Conservation (phyloP, 2,113 vertebrate species). For the Amblyornis subalaris region DNA sequence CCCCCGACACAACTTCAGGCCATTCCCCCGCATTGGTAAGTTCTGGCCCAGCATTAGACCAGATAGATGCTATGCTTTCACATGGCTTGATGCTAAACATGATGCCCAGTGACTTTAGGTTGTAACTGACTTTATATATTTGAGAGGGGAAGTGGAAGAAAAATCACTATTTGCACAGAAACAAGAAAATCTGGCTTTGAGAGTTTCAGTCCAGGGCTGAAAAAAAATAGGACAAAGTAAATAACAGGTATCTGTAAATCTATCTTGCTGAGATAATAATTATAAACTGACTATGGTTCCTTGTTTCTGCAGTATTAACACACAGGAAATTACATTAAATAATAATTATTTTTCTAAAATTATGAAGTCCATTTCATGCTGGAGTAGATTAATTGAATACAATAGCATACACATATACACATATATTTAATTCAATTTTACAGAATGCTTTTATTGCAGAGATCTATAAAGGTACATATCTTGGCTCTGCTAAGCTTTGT, state of each 20-base stretch:
- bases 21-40: accelerated
- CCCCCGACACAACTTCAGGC: background rate
- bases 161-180: background rate
- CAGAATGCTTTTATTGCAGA: background rate
- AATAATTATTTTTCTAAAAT: slow-evolving; percentile 25
- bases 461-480: background rate
- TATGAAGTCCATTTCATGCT: slow-evolving; percentile 1
- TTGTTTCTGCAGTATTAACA: slow-evolving; percentile 9
- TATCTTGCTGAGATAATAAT: background rate
- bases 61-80: background rate
- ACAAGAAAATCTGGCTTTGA: background rate
- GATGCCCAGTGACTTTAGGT: background rate
- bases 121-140: background rate
- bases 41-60: background rate
- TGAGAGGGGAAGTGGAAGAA: background rate
- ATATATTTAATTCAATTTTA: slow-evolving; percentile 12
- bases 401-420: no score
- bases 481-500: background rate
- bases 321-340: slow-evolving; percentile 11
- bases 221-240: background rate
- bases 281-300: background rate
- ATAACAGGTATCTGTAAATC: background rate
- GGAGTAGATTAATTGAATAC: background rate
- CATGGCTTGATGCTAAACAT: background rate
- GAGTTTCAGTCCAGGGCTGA: background rate